A percentile compares a stretch with the other conserved stretches of the same genome.
Evolutionary conservation across 2,113 vertebrate species (phyloP).

Genomic region (Tapirus terrestris): DNA sequence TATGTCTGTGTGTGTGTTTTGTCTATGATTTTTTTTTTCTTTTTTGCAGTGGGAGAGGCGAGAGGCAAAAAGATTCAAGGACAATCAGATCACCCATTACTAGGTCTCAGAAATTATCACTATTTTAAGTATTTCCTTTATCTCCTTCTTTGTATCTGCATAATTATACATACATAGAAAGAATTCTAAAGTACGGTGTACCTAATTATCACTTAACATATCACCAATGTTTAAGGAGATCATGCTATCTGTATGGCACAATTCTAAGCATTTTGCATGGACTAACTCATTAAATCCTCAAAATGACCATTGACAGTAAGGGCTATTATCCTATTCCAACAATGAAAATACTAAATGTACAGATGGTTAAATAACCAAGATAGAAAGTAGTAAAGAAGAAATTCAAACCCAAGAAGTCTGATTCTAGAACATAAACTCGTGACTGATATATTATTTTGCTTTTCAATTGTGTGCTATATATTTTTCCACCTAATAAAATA

Average conservation of each 20-base stretch:
- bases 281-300: not conserved
- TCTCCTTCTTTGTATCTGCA: not conserved
- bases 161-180: not conserved
- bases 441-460: not conserved
- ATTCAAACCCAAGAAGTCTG: not conserved
- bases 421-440: not conserved
- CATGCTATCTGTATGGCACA: not conserved
- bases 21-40: not conserved
- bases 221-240: not conserved
- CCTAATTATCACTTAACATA: not conserved
- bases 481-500: not conserved
- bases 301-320: not conserved
- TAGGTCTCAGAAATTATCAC: not conserved
- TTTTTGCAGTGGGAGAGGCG: not conserved
- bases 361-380: not conserved
- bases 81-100: not conserved
- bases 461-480: not conserved
- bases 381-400: not conserved
- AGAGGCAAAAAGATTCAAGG: not conserved
- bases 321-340: not conserved
- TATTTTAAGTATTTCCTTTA: not conserved
- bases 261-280: not conserved
- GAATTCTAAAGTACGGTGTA: not conserved
- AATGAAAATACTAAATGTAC: not conserved
- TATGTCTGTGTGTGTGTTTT: not conserved